Evolutionary conservation across 1,140 invertebrate species (phyloP), one percentile per base, ranked within the genome.

Genomic region (Aphelinus atriplicis): DNA sequence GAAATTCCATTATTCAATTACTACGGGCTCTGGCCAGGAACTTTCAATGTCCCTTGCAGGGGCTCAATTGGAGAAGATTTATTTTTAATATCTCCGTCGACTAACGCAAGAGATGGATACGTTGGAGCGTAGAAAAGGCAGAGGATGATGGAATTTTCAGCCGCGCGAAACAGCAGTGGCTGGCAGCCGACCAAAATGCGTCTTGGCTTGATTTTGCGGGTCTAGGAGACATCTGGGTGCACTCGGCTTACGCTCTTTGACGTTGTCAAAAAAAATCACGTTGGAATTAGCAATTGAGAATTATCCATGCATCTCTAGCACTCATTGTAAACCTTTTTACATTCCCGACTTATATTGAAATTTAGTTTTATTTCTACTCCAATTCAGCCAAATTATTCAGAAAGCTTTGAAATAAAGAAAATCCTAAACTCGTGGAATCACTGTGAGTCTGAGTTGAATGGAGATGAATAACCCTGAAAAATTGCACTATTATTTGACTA

Each of bases 61-160:
- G 51, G 53, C 10, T 57, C 45, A 53, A 65, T 65, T 53, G 47
- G 43, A 26, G 47, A 51, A 64, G 68, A 66, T 76, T 69, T 67
- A 75, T 78, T 78, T 80, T 80, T 73, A 46, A 58, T 43, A 58
- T 9, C 9, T 53, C 4, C 51, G 51, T 53, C 4, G 9, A 53
- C 51, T 9, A 58, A 58, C 6, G 10, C 7, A 48, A 50, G 1
- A n/a, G 2, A 51, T 9, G 48, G 61, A 46, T 26, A 26, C 26
- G 26, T 26, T 26, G 26, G 26, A 26, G 26, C 26, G 26, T 26
- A 26, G n/a, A n/a, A n/a, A n/a, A n/a, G n/a, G n/a, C n/a, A n/a
- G 26, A 26, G 26, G 26, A 26, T 26, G 26, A 26, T 26, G 51
- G 7, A 65, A 65, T 65, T 65, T 71, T 74, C 55, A 66, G 7